These are phyloP conservation scores for Euleptes europaea DNA, from an alignment of 2,113 vertebrate species.

Conservation along the genomic window DNA sequence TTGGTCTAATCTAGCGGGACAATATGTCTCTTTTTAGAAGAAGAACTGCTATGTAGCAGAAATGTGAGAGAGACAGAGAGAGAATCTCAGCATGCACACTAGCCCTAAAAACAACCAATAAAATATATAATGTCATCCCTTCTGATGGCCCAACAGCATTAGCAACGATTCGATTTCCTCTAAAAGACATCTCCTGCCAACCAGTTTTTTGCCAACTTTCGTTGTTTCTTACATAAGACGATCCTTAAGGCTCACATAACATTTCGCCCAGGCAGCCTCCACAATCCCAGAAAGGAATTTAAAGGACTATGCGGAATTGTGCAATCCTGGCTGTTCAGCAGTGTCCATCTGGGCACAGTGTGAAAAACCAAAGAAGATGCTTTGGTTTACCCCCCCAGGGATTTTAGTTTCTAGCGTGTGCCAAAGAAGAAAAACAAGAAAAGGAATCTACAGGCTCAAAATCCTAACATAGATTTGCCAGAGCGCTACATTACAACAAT, in stretches of 20 bases:
- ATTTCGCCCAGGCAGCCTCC: not conserved
- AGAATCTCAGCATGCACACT: not conserved
- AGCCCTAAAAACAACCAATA: not conserved
- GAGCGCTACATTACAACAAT: too few species aligned
- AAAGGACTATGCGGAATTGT: not conserved
- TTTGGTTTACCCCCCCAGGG: not conserved
- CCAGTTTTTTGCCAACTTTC: not conserved
- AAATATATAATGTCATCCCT: not conserved
- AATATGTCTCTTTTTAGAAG: not conserved
- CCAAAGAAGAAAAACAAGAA: not conserved
- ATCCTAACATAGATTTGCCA: not conserved
- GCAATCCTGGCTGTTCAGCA: not conserved
- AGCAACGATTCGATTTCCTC: not conserved
- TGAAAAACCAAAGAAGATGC: not conserved
- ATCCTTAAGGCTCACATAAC: not conserved
- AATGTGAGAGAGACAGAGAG: too few species aligned
- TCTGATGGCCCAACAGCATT: not conserved
- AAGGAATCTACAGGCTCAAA: not conserved
- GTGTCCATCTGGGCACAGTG: not conserved
- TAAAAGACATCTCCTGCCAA: not conserved
- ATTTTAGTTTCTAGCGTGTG: not conserved
- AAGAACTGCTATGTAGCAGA: not conserved
- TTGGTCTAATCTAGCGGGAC: not conserved
- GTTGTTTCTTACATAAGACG: not conserved
- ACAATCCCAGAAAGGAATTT: constrained; percentile 6